Base-by-base conservation (phyloP, 2,888 invertebrate genomes). In the Phalera bucephala region DNA sequence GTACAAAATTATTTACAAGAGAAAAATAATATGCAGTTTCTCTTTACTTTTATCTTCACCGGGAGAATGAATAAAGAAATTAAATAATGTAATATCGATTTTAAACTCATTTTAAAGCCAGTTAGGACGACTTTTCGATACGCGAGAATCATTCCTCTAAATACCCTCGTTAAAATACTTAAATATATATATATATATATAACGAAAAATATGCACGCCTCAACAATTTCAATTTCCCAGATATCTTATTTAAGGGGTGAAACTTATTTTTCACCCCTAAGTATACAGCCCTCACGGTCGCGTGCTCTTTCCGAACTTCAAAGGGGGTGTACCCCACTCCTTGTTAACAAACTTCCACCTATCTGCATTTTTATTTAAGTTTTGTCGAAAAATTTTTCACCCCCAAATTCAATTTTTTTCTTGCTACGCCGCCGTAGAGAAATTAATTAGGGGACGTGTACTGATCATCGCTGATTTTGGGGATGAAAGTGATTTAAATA, bases 191-290 rank as follows among this genome's bases (percentile, higher is more conserved):
- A n/a, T n/a, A n/a, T n/a, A n/a, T 48, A 52, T 12, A 48, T 52
- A 52, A 39, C 9, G n/a, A 10, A 50, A 45, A 54, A 58, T 55
- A 52, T 48, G 40, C 48, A 49, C 63, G 52, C 59, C 44, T 46
- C 46, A 64, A 66, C 62, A 57, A 58, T 61, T 58, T 58, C 58
- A 58, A 58, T 58, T 57, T 50, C 44, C 32, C 50, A 53, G 62
- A 58, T 58, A 58, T 58, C 58, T 58, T 61, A 83, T 80, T 78
- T 73, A 74, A 78, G 78, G 83, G 76, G 75, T 72, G 75, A 68
- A 73, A 77, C 73, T 74, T 81, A 81, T 80, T 75, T 74, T 65
- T 72, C 80, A 83, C 86, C 85, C 86, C 87, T 84, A 82, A 85
- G 84, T 84, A 83, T 45, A 43, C 52, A 34, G 36, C 58, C 58